phyloP scores from a whole-genome alignment of 2,113 vertebrate species.

The Glaucomys volans region DNA sequence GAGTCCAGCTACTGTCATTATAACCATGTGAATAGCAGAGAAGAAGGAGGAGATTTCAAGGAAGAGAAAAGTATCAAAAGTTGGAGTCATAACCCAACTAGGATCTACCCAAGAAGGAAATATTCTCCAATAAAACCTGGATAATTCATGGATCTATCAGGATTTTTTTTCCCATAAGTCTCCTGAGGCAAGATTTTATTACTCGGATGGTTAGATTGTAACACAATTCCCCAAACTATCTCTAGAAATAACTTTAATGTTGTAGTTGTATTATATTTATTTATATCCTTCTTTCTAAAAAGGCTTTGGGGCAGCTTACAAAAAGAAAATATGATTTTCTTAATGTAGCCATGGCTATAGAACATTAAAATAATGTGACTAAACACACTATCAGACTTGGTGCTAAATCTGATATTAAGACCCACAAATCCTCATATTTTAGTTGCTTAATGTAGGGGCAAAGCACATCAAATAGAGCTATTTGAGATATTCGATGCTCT shows the following conservation, averaged over 20 bases:
- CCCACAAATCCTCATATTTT: neutral
- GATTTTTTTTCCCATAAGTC: neutral
- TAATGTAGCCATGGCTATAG: neutral
- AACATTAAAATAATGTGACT: neutral
- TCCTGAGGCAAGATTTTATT: slow-evolving; percentile 28
- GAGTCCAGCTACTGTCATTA: neutral
- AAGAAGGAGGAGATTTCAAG: neutral
- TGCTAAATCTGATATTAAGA: neutral
- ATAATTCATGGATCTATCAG: neutral
- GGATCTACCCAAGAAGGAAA: neutral
- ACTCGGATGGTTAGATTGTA: neutral
- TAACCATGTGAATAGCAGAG: neutral
- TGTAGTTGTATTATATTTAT: slow-evolving; percentile 15
- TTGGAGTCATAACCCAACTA: neutral
- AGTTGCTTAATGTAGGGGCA: neutral
- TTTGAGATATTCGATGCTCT: neutral
- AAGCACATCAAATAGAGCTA: neutral
- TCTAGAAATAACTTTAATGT: slow-evolving; percentile 33
- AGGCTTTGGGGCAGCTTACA: slow-evolving; percentile 7
- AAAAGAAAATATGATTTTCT: slow-evolving; percentile 24
- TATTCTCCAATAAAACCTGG: neutral
- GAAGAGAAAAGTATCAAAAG: neutral
- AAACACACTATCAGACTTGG: neutral
- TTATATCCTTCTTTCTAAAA: slow-evolving; percentile 51
- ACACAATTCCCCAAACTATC: neutral